phyloP scores from a whole-genome alignment of 2,113 vertebrate genomes.

The Lagenorhynchus albirostris region DNA sequence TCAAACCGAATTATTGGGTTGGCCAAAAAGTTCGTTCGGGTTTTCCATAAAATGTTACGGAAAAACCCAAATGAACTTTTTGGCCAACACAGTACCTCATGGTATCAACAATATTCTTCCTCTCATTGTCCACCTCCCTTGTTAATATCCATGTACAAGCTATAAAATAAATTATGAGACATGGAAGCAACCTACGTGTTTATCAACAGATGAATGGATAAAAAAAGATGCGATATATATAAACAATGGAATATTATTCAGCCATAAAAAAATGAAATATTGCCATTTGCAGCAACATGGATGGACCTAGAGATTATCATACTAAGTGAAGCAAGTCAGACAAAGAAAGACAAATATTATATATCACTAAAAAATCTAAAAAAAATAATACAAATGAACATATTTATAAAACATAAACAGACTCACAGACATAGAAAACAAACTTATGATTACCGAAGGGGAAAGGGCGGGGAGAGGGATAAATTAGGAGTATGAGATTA shows the following conservation, averaged over 20 bases:
- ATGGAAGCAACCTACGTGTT: background rate
- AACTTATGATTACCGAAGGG: background rate
- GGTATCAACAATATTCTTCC: background rate
- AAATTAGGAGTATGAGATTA: background rate
- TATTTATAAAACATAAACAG: background rate
- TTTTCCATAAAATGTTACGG: rapidly evolving
- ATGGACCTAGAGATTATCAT: background rate
- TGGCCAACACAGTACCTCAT: background rate
- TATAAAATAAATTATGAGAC: background rate
- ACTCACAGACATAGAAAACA: background rate
- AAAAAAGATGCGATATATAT: background rate
- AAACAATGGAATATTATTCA: background rate
- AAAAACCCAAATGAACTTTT: too few relatives aligned
- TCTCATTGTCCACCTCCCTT: background rate
- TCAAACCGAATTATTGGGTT: background rate
- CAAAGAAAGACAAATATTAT: background rate
- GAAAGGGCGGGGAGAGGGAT: too few relatives aligned
- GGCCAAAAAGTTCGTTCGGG: too few relatives aligned
- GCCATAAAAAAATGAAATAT: background rate
- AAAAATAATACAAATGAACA: background rate
- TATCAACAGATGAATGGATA: background rate
- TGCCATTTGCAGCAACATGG: background rate
- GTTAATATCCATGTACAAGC: background rate
- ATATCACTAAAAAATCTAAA: background rate
- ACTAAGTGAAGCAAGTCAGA: background rate